Evolutionary conservation across 2,888 invertebrate genomes (phyloP).

Genomic region (Amiota minor): DNA sequence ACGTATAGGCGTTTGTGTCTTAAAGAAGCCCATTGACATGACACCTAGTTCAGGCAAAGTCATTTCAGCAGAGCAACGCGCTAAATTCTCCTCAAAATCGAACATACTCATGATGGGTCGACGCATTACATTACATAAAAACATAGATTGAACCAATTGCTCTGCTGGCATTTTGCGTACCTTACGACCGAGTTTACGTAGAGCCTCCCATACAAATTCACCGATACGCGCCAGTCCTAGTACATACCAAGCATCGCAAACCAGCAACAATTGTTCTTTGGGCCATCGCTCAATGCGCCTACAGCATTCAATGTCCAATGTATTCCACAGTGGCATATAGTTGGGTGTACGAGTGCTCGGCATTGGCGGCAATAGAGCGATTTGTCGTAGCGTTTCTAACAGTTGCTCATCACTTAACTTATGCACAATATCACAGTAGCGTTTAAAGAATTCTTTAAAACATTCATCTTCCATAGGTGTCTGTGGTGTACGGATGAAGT

Average conservation of each 20-base stretch:
- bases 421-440: constrained; percentile 75
- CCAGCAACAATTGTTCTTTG: constrained; percentile 75
- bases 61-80: constrained; percentile 76
- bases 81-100: constrained; percentile 78
- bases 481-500: constrained; percentile 52
- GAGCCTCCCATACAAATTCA: constrained; percentile 76
- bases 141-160: constrained; percentile 80
- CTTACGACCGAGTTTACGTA: constrained; percentile 77
- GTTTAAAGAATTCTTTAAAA: constrained; percentile 58
- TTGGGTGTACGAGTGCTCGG: constrained; percentile 76
- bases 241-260: constrained; percentile 79
- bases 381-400: constrained; percentile 74
- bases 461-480: constrained; percentile 58
- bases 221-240: constrained; percentile 76
- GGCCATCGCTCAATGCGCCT: constrained; percentile 75
- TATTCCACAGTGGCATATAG: constrained; percentile 79
- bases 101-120: constrained; percentile 77
- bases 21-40: constrained; percentile 85
- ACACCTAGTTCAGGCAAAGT: constrained; percentile 81
- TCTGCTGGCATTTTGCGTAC: constrained; percentile 77
- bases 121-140: constrained; percentile 78
- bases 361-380: constrained; percentile 76
- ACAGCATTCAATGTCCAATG: constrained; percentile 80
- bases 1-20: constrained; percentile 80
- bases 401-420: constrained; percentile 77